phyloP scores from a whole-genome alignment of 2,797 vertebrate species.

The Cyclopterus lumpus region DNA sequence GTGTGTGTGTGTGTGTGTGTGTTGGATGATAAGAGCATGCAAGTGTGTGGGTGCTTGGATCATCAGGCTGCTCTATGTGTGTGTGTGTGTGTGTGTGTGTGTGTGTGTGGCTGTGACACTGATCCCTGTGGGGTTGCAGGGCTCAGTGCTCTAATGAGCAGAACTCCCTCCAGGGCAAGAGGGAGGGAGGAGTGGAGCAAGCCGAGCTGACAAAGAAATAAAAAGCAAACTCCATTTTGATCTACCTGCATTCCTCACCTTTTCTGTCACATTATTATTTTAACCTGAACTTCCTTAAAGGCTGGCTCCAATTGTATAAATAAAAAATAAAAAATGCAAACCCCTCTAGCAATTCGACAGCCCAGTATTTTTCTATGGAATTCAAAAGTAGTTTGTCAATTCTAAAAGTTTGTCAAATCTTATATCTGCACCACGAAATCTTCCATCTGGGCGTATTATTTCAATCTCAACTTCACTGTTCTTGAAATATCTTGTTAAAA shows the following conservation, averaged over 20 bases:
- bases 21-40: conserved; percentile 50
- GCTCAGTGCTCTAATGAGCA: conserved; percentile 80
- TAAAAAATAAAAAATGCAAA: not conserved
- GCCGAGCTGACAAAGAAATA: conserved; percentile 62
- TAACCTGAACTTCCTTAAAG: conserved; percentile 5
- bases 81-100: conserved; percentile 23
- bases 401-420: not conserved
- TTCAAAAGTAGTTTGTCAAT: not conserved
- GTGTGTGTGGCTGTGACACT: conserved; percentile 64
- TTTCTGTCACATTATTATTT: conserved; percentile 21
- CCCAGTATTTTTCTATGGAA: not conserved
- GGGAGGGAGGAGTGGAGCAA: conserved; percentile 50
- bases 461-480: not conserved
- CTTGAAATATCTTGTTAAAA: not conserved
- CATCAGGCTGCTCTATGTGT: conserved; percentile 37
- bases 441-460: not conserved
- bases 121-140: conserved; percentile 75
- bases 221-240: conserved; percentile 51
- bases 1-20: conserved; percentile 25
- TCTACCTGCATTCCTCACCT: conserved; percentile 51
- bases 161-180: conserved; percentile 68
- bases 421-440: not conserved
- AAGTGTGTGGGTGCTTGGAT: conserved; percentile 48
- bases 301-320: not conserved
- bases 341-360: not conserved